Conservation (phyloP, 2,797 vertebrate species). For the Simalia tracyae region DNA sequence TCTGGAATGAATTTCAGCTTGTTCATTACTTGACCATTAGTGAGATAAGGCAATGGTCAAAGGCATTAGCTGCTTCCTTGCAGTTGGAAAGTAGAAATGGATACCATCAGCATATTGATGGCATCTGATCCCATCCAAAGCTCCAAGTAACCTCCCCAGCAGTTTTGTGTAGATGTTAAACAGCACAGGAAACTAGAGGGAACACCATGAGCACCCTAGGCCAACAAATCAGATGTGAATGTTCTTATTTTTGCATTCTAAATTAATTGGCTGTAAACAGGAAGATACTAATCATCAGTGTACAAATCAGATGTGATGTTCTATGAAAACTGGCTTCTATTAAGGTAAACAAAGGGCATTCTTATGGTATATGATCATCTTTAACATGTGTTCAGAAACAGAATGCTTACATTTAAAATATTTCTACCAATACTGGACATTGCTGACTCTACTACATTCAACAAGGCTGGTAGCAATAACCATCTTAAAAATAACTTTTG, state of each 20-base stretch:
- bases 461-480: not conserved
- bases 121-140: not conserved
- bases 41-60: not conserved
- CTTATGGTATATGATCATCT: not conserved
- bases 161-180: not conserved
- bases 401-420: not conserved
- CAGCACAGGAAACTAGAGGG: not conserved
- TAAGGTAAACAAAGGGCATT: not conserved
- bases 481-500: not conserved
- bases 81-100: not conserved
- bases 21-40: not conserved
- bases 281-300: not conserved
- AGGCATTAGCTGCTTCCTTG: not conserved
- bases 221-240: not conserved
- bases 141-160: not conserved
- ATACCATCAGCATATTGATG: not conserved
- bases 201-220: not conserved
- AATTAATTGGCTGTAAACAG: not conserved
- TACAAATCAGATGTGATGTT: not conserved
- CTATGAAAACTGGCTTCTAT: not conserved
- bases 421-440: not conserved
- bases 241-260: not conserved
- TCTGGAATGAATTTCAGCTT: not conserved
- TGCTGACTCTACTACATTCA: not conserved
- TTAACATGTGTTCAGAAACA: conserved; percentile 11